These are phyloP conservation scores for Drosophila lacertosa DNA, from an alignment of 1,140 invertebrate genomes.

Conservation along the genomic window DNA sequence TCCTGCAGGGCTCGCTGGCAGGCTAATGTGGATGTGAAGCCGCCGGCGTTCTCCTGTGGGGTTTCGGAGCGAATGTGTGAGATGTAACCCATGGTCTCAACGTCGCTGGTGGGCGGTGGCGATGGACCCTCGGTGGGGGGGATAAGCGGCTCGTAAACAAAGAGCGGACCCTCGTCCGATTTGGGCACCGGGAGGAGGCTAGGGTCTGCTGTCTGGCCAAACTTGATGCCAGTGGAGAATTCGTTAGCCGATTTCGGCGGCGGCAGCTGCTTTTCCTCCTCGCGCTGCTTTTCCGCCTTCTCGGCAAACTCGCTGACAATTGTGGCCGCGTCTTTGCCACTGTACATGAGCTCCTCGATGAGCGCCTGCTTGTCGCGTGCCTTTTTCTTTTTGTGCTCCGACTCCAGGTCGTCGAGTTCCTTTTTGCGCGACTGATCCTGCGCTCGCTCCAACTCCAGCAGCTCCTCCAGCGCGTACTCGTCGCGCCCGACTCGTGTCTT, in stretches of 20 bases:
- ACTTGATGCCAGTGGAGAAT: slow-evolving; percentile 93
- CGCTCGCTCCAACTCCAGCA: slow-evolving; percentile 93
- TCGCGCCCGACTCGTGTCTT: slow-evolving; percentile 88
- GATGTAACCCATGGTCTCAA: slow-evolving; percentile 90
- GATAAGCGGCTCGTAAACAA: slow-evolving; percentile 87
- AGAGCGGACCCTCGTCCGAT: slow-evolving; percentile 90
- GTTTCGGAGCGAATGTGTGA: slow-evolving; percentile 90
- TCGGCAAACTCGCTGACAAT: slow-evolving; percentile 94
- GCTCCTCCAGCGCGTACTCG: slow-evolving; percentile 90
- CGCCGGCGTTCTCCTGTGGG: slow-evolving; percentile 92
- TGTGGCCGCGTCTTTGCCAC: slow-evolving; percentile 93
- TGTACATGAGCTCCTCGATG: slow-evolving; percentile 97
- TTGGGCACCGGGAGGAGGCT: slow-evolving; percentile 88
- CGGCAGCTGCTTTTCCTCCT: slow-evolving; percentile 87
- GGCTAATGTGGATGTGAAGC: slow-evolving; percentile 92
- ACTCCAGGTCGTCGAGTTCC: slow-evolving; percentile 86
- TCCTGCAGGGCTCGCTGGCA: slow-evolving; percentile 96
- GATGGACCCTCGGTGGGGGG: slow-evolving; percentile 89
- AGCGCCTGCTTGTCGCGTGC: slow-evolving; percentile 94
- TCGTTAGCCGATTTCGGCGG: slow-evolving; percentile 85
- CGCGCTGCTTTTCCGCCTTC: slow-evolving; percentile 87
- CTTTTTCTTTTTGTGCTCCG: slow-evolving; percentile 92
- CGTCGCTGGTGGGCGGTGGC: slow-evolving; percentile 87
- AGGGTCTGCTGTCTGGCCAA: slow-evolving; percentile 86
- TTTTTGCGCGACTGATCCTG: slow-evolving; percentile 88